These are phyloP conservation scores for Natator depressus DNA, from an alignment of 2,113 vertebrate genomes.

Conservation along the genomic window DNA sequence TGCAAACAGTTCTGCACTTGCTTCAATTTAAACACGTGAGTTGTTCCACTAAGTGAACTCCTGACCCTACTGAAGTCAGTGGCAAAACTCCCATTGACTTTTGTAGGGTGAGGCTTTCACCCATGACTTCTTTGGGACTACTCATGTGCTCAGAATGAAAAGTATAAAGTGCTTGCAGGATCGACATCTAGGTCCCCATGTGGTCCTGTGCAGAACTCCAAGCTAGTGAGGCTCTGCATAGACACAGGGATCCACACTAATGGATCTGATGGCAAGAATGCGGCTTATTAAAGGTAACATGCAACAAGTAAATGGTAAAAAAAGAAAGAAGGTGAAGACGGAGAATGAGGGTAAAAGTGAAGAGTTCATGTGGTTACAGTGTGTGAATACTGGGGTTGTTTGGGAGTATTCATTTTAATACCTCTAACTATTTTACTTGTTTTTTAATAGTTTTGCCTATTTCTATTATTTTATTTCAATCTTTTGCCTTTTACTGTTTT, in stretches of 20 bases:
- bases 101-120: too few relatives aligned
- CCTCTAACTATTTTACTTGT: neutral
- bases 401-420: too few relatives aligned
- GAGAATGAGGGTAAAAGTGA: neutral
- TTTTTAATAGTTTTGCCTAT: neutral
- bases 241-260: too few relatives aligned
- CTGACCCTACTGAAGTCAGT: too few relatives aligned
- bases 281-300: neutral
- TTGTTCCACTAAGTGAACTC: too few relatives aligned
- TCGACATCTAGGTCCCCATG: too few relatives aligned
- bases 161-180: neutral
- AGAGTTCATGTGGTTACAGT: neutral
- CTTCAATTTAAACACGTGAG: too few relatives aligned
- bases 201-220: neutral
- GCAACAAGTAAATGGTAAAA: neutral
- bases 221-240: neutral
- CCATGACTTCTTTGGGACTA: too few relatives aligned
- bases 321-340: neutral
- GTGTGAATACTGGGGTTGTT: neutral
- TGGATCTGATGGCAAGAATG: neutral
- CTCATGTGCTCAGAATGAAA: neutral
- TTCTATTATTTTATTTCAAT: neutral
- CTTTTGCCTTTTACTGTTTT: neutral
- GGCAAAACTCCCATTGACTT: too few relatives aligned
- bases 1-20: too few relatives aligned